Conservation (phyloP, 2,888 invertebrate genomes). For the Platycheirus albimanus region DNA sequence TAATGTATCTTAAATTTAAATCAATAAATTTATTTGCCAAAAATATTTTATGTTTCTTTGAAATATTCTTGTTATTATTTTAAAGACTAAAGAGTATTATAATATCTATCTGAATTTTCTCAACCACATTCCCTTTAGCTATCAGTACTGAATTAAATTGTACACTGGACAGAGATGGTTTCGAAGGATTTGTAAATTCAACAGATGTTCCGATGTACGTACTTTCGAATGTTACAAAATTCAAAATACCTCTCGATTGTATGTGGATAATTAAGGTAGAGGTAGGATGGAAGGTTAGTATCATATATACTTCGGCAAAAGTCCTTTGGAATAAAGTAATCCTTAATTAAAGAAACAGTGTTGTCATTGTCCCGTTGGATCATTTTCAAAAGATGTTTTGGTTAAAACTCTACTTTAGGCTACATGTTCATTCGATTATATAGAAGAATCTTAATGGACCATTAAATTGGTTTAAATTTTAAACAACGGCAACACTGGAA, state of each 20-base stretch:
- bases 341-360: background rate
- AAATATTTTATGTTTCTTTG: too few relatives aligned
- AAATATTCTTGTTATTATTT: too few relatives aligned
- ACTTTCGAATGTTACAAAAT: constrained; percentile 83
- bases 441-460: too few relatives aligned
- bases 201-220: constrained; percentile 85
- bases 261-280: constrained; percentile 88
- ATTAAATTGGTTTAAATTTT: too few relatives aligned
- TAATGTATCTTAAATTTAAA: too few relatives aligned
- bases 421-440: too few relatives aligned
- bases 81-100: too few relatives aligned
- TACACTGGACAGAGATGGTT: constrained; percentile 84
- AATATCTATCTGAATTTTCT: background rate
- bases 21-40: too few relatives aligned
- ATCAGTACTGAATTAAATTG: constrained; percentile 84
- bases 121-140: constrained; percentile 75
- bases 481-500: background rate
- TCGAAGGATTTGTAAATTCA: constrained; percentile 85
- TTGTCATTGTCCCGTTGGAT: background rate
- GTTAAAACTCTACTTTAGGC: too few relatives aligned
- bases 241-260: constrained; percentile 87
- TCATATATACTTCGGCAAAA: background rate
- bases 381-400: background rate
- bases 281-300: constrained; percentile 86
- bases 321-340: background rate